Evolutionary conservation across 92 coral and sea anemone species (phyloP).

Genomic region (Chrysogorgia sp.): DNA sequence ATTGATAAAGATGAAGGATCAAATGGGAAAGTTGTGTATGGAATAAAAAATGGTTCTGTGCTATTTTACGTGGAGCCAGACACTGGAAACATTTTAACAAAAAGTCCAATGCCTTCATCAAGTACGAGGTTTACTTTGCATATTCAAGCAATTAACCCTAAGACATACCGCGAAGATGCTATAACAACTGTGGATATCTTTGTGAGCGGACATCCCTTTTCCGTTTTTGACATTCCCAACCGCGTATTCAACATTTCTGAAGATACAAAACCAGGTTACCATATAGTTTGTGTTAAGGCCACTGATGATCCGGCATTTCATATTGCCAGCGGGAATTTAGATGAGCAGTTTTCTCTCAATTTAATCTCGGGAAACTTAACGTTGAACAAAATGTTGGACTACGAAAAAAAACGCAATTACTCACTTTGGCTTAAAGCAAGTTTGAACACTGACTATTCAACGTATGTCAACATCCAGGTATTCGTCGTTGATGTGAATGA

Average conservation of each 20-base stretch:
- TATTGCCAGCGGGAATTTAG: constrained; percentile 85
- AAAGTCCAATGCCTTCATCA: constrained; percentile 60
- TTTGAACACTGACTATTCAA: constrained; percentile 71
- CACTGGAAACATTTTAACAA: constrained; percentile 77
- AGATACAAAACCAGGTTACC: constrained; percentile 64
- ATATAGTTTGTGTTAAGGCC: constrained; percentile 75
- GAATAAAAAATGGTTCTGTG: constrained; percentile 52
- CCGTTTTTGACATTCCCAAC: constrained; percentile 71
- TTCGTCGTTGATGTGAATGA: constrained; percentile 78
- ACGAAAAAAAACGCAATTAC: constrained; percentile 68
- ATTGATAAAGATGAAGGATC: constrained; percentile 74
- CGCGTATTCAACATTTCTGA: constrained; percentile 69
- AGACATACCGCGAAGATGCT: constrained; percentile 66
- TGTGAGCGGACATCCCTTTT: constrained; percentile 62
- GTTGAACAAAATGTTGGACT: constrained; percentile 69
- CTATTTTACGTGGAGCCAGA: constrained; percentile 57
- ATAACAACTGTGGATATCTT: constrained; percentile 67
- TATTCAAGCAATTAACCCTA: constrained; percentile 73
- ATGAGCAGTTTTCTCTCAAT: constrained; percentile 70
- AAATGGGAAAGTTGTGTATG: constrained; percentile 83
- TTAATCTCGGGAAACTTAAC: constrained; percentile 66
- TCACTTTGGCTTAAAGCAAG: constrained; percentile 77
- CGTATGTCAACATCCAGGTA: constrained; percentile 62
- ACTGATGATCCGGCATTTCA: constrained; percentile 75
- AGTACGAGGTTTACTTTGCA: constrained; percentile 55